Percentiles rank a stretch among this genome's conserved stretches.
Evolutionary conservation across 2,888 invertebrate species (phyloP).

Genomic region (Alsophila aescularia): DNA sequence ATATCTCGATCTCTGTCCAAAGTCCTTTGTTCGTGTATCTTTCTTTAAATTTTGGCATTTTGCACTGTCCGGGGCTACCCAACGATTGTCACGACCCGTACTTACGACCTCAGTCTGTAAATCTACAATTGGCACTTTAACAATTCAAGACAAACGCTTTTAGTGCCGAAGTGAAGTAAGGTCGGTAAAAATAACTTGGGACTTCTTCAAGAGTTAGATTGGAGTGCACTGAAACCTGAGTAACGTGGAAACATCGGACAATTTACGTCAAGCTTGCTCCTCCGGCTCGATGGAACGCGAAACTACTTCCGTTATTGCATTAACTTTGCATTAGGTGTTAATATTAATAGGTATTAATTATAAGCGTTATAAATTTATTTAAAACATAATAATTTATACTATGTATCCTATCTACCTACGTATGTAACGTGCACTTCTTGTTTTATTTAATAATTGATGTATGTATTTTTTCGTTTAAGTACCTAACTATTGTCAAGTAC

Average conservation of each 20-base stretch:
- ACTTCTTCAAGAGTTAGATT: constrained; percentile 58
- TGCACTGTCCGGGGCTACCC: constrained; percentile 9
- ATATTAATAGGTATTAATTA: background rate
- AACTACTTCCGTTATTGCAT: background rate
- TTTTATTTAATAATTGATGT: too few species aligned
- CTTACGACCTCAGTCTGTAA: constrained; percentile 50
- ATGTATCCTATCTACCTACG: too few species aligned
- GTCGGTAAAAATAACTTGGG: constrained; percentile 71
- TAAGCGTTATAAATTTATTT: too few species aligned
- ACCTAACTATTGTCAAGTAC: too few species aligned
- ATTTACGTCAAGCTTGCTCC: constrained; percentile 39
- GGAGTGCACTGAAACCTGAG: constrained; percentile 40
- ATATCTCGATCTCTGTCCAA: too few species aligned
- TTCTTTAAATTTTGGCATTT: constrained; percentile 15
- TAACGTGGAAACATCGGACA: constrained; percentile 62
- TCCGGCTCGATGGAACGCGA: constrained; percentile 3
- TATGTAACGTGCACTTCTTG: too few species aligned
- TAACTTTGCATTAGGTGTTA: background rate
- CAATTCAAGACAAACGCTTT: constrained; percentile 80
- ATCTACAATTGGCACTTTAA: constrained; percentile 76
- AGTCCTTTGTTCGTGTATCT: too few species aligned
- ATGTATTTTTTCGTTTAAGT: too few species aligned
- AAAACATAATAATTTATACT: too few species aligned
- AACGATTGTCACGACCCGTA: constrained; percentile 33
- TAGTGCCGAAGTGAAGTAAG: constrained; percentile 57